Percentiles rank a stretch among this genome's conserved stretches.
Conservation (phyloP, 2,113 vertebrate species). For the Deroptyus accipitrinus region DNA sequence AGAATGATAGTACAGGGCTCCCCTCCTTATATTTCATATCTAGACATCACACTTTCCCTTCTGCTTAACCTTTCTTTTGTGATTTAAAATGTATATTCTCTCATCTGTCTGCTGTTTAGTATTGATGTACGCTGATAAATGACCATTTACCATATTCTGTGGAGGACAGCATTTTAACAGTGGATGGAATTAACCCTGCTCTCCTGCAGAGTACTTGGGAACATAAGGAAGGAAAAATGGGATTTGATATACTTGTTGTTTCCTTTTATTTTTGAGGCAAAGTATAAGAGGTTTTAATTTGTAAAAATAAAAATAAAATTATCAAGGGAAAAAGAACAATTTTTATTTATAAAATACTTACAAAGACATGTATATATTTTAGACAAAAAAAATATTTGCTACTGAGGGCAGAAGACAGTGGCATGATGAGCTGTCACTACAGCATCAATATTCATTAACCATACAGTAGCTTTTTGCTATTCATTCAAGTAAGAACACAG, state of each 20-base stretch:
- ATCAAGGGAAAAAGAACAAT: neutral
- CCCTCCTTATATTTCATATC: neutral
- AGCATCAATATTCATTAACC: slow-evolving; percentile 11
- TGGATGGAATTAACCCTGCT: neutral
- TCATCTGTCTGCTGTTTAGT: neutral
- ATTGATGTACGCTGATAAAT: neutral
- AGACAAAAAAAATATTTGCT: neutral
- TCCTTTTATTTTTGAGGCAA: neutral
- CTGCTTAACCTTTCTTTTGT: neutral
- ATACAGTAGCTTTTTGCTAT: neutral
- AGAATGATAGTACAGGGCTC: neutral
- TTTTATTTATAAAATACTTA: neutral
- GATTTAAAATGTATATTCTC: slow-evolving; percentile 10
- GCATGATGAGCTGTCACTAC: neutral
- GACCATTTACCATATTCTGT: neutral
- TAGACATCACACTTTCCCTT: neutral
- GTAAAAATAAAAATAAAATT: neutral
- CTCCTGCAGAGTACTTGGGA: neutral
- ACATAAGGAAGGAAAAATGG: neutral
- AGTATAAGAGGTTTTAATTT: neutral
- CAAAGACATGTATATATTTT: neutral
- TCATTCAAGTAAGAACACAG: neutral
- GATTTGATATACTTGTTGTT: neutral
- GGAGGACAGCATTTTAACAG: neutral
- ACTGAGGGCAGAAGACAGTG: neutral